Conservation (phyloP, 2,888 invertebrate genomes). For the Rhamnusium bicolor region DNA sequence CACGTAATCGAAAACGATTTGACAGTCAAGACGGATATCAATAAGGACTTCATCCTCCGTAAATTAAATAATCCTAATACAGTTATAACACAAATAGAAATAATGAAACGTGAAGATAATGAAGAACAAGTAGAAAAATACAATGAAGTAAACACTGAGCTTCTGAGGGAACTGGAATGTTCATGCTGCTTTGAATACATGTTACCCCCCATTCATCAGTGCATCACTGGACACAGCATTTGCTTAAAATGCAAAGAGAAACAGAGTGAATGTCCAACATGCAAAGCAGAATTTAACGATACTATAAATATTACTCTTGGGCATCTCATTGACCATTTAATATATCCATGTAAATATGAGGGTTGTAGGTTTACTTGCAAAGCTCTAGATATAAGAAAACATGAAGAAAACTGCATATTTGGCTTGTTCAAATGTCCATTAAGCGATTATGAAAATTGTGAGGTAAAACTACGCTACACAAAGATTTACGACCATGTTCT, state of each 20-base stretch:
- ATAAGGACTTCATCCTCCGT: background rate
- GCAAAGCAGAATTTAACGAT: constrained; percentile 46
- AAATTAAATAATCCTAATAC: background rate
- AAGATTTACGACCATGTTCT: background rate
- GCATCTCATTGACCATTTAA: constrained; percentile 52
- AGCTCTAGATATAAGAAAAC: background rate
- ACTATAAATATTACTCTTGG: constrained; percentile 59
- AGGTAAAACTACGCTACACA: background rate
- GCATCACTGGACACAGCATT: constrained; percentile 62
- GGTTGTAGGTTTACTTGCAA: background rate
- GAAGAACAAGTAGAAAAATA: background rate
- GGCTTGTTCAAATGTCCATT: background rate
- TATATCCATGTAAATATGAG: constrained; percentile 53
- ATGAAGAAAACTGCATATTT: background rate
- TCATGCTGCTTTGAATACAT: constrained; percentile 64
- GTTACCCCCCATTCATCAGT: constrained; percentile 63
- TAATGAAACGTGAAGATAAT: background rate
- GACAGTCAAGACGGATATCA: background rate
- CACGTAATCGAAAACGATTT: background rate
- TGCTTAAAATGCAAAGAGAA: constrained; percentile 49
- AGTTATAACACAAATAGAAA: background rate
- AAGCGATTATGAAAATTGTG: background rate
- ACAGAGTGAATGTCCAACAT: background rate
- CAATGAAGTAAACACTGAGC: background rate
- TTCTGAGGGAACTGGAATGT: constrained; percentile 56